Percentiles rank a stretch among this genome's conserved stretches.
phyloP scores from a whole-genome alignment of 1,140 invertebrate species.

The Druon quercuslanigerum region DNA sequence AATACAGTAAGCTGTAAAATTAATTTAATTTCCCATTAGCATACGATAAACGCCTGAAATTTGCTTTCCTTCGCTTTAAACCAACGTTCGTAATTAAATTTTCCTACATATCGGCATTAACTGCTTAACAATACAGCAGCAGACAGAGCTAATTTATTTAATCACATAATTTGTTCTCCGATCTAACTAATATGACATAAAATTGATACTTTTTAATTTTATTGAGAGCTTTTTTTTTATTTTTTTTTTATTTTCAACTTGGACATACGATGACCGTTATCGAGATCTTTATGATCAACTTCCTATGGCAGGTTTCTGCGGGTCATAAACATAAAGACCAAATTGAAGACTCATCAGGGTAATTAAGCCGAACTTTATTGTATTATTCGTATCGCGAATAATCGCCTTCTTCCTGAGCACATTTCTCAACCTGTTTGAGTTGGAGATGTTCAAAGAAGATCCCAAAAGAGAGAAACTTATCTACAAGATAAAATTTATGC shows the following conservation, averaged over 20 bases:
- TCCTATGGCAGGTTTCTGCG: conserved; percentile 2
- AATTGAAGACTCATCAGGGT: conserved; percentile 64
- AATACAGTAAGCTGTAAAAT: conserved; percentile 71
- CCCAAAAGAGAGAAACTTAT: neutral
- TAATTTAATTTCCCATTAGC: conserved; percentile 73
- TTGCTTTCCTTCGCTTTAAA: conserved; percentile 19
- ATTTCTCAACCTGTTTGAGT: neutral
- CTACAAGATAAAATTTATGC: neutral
- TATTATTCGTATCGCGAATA: conserved; percentile 13
- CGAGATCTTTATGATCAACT: conserved; percentile 54
- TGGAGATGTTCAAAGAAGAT: neutral
- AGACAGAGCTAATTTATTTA: neutral
- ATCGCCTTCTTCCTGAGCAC: neutral
- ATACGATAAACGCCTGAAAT: conserved; percentile 28
- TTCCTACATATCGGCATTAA: conserved; percentile 2
- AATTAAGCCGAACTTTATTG: conserved; percentile 58
- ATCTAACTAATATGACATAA: no score
- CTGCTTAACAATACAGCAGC: neutral
- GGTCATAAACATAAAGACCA: conserved; percentile 54
- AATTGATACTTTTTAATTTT: neutral
- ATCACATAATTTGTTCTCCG: no score
- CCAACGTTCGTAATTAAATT: conserved; percentile 16
- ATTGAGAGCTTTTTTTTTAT: no score
- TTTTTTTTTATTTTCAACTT: neutral
- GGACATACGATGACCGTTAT: conserved; percentile 31